phyloP scores from a whole-genome alignment of 2,888 invertebrate genomes.

The Orthosia gracilis region DNA sequence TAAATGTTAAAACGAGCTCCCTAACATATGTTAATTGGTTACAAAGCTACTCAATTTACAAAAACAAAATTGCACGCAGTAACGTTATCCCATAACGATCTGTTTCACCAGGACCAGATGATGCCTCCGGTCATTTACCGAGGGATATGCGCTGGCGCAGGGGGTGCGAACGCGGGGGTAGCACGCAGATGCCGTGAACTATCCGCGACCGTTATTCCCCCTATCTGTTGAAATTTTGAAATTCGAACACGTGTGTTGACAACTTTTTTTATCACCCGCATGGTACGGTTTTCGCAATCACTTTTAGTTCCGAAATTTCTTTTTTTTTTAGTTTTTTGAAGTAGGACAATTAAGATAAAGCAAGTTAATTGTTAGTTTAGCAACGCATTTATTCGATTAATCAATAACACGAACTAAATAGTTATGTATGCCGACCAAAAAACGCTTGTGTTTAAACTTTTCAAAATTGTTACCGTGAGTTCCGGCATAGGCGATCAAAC shows the following conservation, averaged over 20 bases:
- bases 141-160: constrained; percentile 67
- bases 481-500: background rate
- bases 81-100: constrained; percentile 72
- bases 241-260: constrained; percentile 89
- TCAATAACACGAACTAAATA: background rate
- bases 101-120: constrained; percentile 81
- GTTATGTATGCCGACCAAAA: constrained; percentile 3
- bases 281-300: constrained; percentile 73
- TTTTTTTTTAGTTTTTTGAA: constrained; percentile 44
- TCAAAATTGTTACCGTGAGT: background rate
- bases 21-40: constrained; percentile 66
- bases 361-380: constrained; percentile 32
- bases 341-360: constrained; percentile 56
- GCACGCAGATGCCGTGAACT: constrained; percentile 83
- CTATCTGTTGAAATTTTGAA: constrained; percentile 86
- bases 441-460: constrained; percentile 18
- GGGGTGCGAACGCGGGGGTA: constrained; percentile 76
- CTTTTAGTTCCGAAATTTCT: constrained; percentile 45
- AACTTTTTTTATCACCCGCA: constrained; percentile 85
- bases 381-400: constrained; percentile 13
- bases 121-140: constrained; percentile 77
- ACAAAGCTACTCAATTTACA: constrained; percentile 71
- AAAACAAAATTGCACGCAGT: constrained; percentile 69
- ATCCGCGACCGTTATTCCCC: constrained; percentile 86
- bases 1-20: constrained; percentile 54